These are phyloP conservation scores for Drosophila parthenogenetica DNA, from an alignment of 2,888 invertebrate species.

Conservation along the genomic window DNA sequence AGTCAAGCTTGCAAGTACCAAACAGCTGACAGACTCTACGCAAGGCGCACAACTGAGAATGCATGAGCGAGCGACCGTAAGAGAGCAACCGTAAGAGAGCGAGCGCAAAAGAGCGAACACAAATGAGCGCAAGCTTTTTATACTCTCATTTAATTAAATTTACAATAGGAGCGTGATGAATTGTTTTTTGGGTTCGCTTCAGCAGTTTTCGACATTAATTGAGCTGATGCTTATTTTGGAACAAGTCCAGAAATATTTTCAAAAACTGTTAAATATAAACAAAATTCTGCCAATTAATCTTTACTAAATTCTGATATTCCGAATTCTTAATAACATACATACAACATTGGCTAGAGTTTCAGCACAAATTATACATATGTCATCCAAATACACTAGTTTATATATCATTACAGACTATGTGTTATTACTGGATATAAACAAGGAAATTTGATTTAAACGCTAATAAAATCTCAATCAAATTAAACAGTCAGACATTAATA, in stretches of 20 bases:
- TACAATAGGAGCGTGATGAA: conserved; percentile 48
- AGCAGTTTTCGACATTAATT: conserved; percentile 59
- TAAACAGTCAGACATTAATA: no score
- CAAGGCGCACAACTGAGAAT: conserved; percentile 10
- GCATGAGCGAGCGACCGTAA: background rate
- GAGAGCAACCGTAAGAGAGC: background rate
- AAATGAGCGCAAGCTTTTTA: conserved; percentile 30
- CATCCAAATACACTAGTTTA: no score
- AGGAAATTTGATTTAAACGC: no score
- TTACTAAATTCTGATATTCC: no score
- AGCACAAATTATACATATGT: no score
- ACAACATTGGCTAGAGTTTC: no score
- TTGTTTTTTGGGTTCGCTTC: conserved; percentile 35
- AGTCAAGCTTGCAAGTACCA: conserved; percentile 61
- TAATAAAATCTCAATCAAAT: no score
- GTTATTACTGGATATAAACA: no score
- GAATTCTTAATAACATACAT: no score
- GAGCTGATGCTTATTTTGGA: conserved; percentile 44
- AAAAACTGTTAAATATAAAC: conserved; percentile 32
- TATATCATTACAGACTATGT: no score
- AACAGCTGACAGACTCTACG: conserved; percentile 43
- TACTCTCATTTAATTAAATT: conserved; percentile 45
- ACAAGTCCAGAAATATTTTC: conserved; percentile 53
- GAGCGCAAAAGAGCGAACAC: background rate
- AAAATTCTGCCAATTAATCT: background rate